Conservation (phyloP, 2,888 invertebrate species). For the Cataglyphis altisquamis region DNA sequence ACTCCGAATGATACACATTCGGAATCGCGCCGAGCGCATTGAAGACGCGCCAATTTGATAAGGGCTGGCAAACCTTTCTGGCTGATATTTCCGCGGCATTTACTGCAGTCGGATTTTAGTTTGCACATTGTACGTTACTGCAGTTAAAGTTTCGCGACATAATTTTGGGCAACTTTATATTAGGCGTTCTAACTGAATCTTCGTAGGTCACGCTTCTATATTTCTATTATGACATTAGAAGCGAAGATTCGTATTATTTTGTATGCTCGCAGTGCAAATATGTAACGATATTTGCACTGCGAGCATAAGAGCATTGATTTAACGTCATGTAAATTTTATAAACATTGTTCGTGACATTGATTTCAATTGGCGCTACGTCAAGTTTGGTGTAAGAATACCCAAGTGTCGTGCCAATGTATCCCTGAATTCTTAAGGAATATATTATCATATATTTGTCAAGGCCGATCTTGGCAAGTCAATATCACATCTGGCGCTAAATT, state of each 20-base stretch:
- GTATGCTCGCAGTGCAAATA: neutral
- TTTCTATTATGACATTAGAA: conserved; percentile 9
- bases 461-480: conserved; percentile 42
- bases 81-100: conserved; percentile 44
- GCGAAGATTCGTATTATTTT: neutral
- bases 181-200: conserved; percentile 11
- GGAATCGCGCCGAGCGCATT: conserved; percentile 45
- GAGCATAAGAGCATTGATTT: neutral
- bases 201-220: conserved; percentile 22
- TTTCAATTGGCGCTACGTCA: conserved; percentile 70
- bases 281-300: neutral
- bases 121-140: conserved; percentile 9
- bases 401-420: conserved; percentile 60
- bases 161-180: neutral
- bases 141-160: conserved; percentile 28
- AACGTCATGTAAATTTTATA: conserved; percentile 42
- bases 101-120: neutral
- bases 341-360: conserved; percentile 73
- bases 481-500: neutral
- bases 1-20: conserved; percentile 58
- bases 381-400: conserved; percentile 63
- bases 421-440: conserved; percentile 14
- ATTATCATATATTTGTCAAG: conserved; percentile 40
- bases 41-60: conserved; percentile 69
- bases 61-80: conserved; percentile 55